These are phyloP conservation scores for Leucania comma DNA, from an alignment of 2,888 invertebrate species.

Conservation along the genomic window DNA sequence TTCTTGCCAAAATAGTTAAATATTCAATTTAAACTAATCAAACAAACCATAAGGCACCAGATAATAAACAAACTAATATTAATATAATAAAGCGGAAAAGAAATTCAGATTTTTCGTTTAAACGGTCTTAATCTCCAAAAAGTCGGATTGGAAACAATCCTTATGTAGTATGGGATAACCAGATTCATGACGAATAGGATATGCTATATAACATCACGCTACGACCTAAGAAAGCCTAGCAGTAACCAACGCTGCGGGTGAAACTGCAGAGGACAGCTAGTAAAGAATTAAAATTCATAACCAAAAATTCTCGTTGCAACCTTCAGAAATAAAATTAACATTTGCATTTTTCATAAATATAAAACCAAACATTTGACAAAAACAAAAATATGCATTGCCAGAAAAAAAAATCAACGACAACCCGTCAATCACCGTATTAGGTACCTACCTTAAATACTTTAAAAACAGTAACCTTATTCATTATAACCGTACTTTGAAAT, in stretches of 20 bases:
- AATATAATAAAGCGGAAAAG: not conserved
- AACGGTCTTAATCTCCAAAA: too few relatives aligned
- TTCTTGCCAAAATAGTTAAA: too few relatives aligned
- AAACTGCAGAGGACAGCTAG: too few relatives aligned
- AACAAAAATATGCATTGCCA: not conserved
- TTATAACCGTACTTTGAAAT: slow-evolving; percentile 44
- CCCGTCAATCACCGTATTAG: slow-evolving; percentile 27
- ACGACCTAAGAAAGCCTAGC: too few relatives aligned
- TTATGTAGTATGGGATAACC: too few relatives aligned
- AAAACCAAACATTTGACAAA: not conserved
- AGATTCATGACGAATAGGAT: too few relatives aligned
- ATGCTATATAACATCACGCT: too few relatives aligned
- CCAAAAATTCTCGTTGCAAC: not conserved
- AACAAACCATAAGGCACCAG: not conserved
- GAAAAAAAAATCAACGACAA: slow-evolving; percentile 7
- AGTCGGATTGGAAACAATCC: too few relatives aligned
- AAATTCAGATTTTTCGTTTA: too few relatives aligned
- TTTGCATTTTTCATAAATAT: slow-evolving; percentile 2
- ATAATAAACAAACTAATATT: not conserved
- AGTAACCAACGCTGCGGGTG: too few relatives aligned
- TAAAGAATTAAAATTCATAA: not conserved
- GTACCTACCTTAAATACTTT: slow-evolving; percentile 17
- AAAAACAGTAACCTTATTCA: slow-evolving; percentile 33
- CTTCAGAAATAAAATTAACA: not conserved
- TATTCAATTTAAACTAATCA: not conserved